Conservation (phyloP, 2,888 invertebrate genomes). For the Drosophila limbata region DNA sequence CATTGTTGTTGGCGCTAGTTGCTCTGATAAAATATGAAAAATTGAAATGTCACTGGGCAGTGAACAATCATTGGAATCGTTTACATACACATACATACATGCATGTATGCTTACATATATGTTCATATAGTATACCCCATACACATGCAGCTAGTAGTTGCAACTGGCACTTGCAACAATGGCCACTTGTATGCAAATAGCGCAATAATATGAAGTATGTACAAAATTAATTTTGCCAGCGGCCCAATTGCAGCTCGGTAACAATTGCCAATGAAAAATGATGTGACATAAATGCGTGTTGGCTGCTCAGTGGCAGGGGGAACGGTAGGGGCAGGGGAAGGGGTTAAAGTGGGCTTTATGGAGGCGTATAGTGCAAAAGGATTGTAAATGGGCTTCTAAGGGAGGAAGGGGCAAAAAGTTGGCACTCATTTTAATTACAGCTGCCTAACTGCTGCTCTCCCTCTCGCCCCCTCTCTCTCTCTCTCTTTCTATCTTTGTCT, state of each 20-base stretch:
- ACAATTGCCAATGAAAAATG: slow-evolving; percentile 82
- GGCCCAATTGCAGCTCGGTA: slow-evolving; percentile 70
- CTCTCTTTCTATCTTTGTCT: background rate
- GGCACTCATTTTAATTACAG: slow-evolving; percentile 84
- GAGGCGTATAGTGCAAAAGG: background rate
- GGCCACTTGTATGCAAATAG: slow-evolving; percentile 75
- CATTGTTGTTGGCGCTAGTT: slow-evolving; percentile 20
- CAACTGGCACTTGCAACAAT: slow-evolving; percentile 64
- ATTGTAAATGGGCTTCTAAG: slow-evolving; percentile 9
- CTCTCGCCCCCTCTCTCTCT: slow-evolving; percentile 1
- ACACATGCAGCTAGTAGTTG: slow-evolving; percentile 20
- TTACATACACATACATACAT: slow-evolving; percentile 1
- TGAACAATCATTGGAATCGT: slow-evolving; percentile 58
- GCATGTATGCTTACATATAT: slow-evolving; percentile 7
- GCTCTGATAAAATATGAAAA: slow-evolving; percentile 74
- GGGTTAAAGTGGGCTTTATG: background rate
- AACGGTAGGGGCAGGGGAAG: background rate
- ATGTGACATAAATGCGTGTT: slow-evolving; percentile 72
- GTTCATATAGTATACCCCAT: background rate
- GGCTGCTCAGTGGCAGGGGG: background rate
- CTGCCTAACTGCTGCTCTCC: slow-evolving; percentile 73
- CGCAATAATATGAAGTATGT: slow-evolving; percentile 78
- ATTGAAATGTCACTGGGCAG: slow-evolving; percentile 70
- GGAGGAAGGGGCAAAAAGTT: slow-evolving; percentile 51
- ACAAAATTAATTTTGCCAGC: slow-evolving; percentile 73